Base-by-base conservation (phyloP, 2,888 invertebrate genomes). In the Leucoptera coffeella region DNA sequence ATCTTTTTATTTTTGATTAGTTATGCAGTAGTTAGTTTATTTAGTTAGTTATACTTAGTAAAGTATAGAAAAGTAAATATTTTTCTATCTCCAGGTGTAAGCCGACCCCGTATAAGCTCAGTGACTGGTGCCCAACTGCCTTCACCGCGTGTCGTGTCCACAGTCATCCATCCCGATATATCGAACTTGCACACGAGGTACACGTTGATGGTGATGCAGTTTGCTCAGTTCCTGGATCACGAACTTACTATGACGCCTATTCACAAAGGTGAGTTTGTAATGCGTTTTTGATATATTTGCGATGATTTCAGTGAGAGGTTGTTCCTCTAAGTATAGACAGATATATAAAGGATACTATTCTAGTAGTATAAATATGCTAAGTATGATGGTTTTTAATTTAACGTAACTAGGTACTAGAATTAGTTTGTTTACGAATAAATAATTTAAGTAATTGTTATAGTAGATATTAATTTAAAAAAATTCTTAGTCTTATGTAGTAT, bases 211-310 rank as follows among this genome's bases (percentile, higher is more conserved):
- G 78, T 87, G 21, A 95, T 95, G 94, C 94, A 94, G 64, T 94
- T 82, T 43, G 94, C 92, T 0, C 94, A 95, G 54, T 85, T 96
- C 43, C 53, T 95, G 12, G 95, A 95, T 53, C 95, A 95, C 59
- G 95, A 95, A 51, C 72, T 96, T 26, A 94, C 94, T 1, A 82
- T 93, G 77, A 93, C 94, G 1, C 95, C 92, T 2, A 89, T 91
- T 29, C 89, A 87, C 43, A 88, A 88, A 72, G 89, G 80, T 76
- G 37, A 35, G 25, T 13, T 8, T n/a, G n/a, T n/a, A n/a, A n/a
- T n/a, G n/a, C n/a, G n/a, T n/a, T n/a, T n/a, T n/a, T n/a, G n/a
- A n/a, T n/a, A n/a, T n/a, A n/a, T n/a, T n/a, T n/a, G n/a, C n/a
- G n/a, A n/a, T n/a, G n/a, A n/a, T n/a, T n/a, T n/a, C n/a, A n/a